These are phyloP conservation scores for Globodera ellingtonae DNA, from an alignment of 1,140 invertebrate genomes.

Conservation along the genomic window DNA sequence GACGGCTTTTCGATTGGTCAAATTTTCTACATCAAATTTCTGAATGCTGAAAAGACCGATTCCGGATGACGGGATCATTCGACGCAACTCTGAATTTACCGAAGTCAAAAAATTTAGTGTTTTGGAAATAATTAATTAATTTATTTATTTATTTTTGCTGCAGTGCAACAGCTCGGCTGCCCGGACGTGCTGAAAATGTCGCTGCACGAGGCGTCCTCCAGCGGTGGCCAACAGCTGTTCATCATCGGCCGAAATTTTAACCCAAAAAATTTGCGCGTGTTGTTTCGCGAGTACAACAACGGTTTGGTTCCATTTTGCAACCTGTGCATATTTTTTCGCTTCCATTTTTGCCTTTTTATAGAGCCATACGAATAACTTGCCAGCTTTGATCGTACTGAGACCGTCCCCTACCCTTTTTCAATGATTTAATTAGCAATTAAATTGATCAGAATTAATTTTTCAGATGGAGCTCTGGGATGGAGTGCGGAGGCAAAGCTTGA, in stretches of 20 bases:
- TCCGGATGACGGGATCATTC: too few relatives aligned
- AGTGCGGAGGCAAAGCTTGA: constrained; percentile 67
- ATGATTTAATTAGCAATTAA: constrained; percentile 16
- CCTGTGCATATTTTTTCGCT: too few relatives aligned
- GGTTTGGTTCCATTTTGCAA: constrained; percentile 1
- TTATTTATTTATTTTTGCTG: constrained; percentile 40
- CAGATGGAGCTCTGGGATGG: constrained; percentile 63
- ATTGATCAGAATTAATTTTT: background rate
- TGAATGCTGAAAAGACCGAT: background rate
- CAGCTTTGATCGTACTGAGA: too few relatives aligned
- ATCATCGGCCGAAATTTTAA: constrained; percentile 94
- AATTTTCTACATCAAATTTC: constrained; percentile 8
- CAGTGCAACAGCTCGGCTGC: constrained; percentile 89
- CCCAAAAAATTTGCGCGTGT: constrained; percentile 81
- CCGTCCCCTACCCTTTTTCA: too few relatives aligned
- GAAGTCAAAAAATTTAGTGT: background rate
- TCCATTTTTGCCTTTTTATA: too few relatives aligned
- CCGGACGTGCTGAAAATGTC: constrained; percentile 94
- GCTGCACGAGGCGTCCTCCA: constrained; percentile 76
- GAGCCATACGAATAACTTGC: too few relatives aligned
- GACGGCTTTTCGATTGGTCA: background rate
- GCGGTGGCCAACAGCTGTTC: constrained; percentile 82
- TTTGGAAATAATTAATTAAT: background rate
- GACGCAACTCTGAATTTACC: constrained; percentile 40
- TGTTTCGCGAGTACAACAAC: constrained; percentile 75